Base-by-base conservation (phyloP, 1,140 invertebrate genomes). In the Trachelipus rathkii region DNA sequence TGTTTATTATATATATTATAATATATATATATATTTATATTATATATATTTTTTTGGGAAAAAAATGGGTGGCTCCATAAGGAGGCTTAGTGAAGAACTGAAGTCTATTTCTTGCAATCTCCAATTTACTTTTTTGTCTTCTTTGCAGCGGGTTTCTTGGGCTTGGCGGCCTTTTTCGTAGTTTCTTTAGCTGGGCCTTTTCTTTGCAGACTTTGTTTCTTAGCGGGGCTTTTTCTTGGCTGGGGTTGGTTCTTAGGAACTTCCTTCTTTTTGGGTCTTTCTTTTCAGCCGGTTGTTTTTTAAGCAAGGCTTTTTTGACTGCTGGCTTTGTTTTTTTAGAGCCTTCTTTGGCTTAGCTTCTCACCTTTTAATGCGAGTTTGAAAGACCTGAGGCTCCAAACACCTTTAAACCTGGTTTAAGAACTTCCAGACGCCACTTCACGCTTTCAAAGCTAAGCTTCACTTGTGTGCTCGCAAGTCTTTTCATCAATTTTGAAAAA, bases 301-400 rank as follows among this genome's bases (percentile, higher is more conserved):
- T 6, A 33, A 6, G 6, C 19, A n/a, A n/a, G n/a, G n/a, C n/a
- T n/a, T 73, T 73, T 60, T 73, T 73, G 9, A n/a, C 24, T 23
- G 21, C 19, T 19, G 72, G 60, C 50, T 77, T 77, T 6, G n/a
- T n/a, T n/a, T 33, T 33, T 3, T 1, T 6, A 33, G 6, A 33
- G 6, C 33, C 33, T 33, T 33, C 33, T 33, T 33, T 33, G 33
- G 33, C 33, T 33, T 33, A 10, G 43, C 72, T 45, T 82, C 82
- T 77, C 82, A 5, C 79, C 79, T 0, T 78, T 79, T n/a, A n/a
- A n/a, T 0, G 82, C 77, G 9, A 89, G 80, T 82, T 89, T 89
- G 85, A 89, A 89, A 0, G 87, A 89, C 89, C 89, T 60, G 86
- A 86, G 0, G 88, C 89, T 9, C 89, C 89, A n/a, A 79, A 89